Evolutionary conservation across 2,888 invertebrate genomes (phyloP).

Genomic region (Drosophila melanosoma): DNA sequence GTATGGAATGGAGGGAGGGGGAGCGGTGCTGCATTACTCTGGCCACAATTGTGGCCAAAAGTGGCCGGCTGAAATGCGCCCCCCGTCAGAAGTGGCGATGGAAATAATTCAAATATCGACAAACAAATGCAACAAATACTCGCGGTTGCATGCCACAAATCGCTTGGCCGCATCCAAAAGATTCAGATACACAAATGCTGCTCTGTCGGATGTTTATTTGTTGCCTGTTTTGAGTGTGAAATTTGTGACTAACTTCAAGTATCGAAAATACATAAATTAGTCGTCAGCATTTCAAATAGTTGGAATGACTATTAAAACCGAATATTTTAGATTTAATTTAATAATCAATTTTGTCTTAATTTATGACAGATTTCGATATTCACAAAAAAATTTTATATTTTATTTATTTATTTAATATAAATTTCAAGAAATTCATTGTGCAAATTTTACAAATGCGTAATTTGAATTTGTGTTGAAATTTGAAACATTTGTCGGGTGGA

Average conservation of each 20-base stretch:
- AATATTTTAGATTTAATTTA: background rate
- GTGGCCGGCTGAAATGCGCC: constrained; percentile 53
- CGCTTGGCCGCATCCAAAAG: constrained; percentile 42
- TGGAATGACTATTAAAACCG: background rate
- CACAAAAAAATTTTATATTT: background rate
- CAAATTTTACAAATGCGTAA: background rate
- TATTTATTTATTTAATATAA: background rate
- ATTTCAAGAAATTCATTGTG: background rate
- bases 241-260: constrained; percentile 46
- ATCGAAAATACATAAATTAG: constrained; percentile 16
- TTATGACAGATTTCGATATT: background rate
- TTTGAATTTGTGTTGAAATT: background rate
- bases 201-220: constrained; percentile 49
- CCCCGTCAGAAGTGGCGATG: constrained; percentile 53
- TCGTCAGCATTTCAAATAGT: constrained; percentile 2
- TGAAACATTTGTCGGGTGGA: constrained; percentile 1
- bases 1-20: background rate
- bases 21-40: constrained; percentile 5
- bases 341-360: background rate
- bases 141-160: constrained; percentile 52
- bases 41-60: constrained; percentile 74
- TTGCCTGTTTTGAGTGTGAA: constrained; percentile 34
- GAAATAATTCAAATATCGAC: constrained; percentile 76
- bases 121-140: constrained; percentile 50
- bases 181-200: constrained; percentile 27